Evolutionary conservation across 2,113 vertebrate species (phyloP), one percentile per base, ranked within the genome.

Genomic region (Aspidoscelis tigris): DNA sequence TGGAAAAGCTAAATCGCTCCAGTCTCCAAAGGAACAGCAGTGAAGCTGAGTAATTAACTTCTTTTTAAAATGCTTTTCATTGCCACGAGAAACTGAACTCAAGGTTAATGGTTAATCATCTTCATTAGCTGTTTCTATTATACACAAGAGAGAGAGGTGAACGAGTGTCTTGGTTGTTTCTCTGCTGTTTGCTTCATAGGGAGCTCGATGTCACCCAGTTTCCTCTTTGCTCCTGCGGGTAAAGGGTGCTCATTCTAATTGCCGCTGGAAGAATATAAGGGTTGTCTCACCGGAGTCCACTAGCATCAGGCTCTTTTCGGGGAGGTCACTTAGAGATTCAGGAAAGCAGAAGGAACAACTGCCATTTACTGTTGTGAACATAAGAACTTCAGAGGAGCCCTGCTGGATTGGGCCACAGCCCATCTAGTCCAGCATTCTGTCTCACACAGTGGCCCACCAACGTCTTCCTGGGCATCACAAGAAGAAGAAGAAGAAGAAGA

Each of bases 31-130:
- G 86, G 92, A 80, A 77, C 92, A 86, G 90, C 81, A 91, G 82
- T 3, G 69, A 91, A 94, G 86, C 90, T 89, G 88, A 89, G 87
- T 87, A 90, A 93, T 93, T 91, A 92, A 92, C 94, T 94, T 88
- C 86, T 94, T 92, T 94, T 92, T 88, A 83, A 94, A 95, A 92
- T 91, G 86, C 80, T 92, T 90, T 85, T 84, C 83, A 69, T 91
- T 87, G 94, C 82, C 92, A 93, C 79, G 85, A 83, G 92, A 94
- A 94, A 93, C 82, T 91, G 87, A 94, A 91, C 91, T 82, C 89
- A 88, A 94, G 94, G 91, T 95, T 93, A 95, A 95, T 91, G 88
- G 86, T 86, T 94, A 95, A 92, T 92, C 91, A 90, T 91, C 92
- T 89, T 91, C 90, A 92, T 92, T 94, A 90, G 80, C 88, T 81